These are phyloP conservation scores for Neocrepidodera transversa DNA, from an alignment of 2,888 invertebrate species.

Conservation along the genomic window DNA sequence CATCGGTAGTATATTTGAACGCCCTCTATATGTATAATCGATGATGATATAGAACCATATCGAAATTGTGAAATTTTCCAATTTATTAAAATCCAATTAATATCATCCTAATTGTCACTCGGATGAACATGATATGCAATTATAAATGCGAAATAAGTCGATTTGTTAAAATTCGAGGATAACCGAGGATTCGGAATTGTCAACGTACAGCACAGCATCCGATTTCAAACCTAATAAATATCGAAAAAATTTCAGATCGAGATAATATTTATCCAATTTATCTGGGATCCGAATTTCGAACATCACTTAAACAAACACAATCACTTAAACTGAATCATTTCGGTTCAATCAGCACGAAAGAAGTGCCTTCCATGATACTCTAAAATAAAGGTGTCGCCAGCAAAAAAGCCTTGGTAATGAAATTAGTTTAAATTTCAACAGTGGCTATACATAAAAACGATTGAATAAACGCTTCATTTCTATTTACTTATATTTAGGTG, in stretches of 20 bases:
- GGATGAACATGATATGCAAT: too few relatives aligned
- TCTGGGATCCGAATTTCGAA: constrained; percentile 28
- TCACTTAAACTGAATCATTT: constrained; percentile 34
- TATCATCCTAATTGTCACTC: too few relatives aligned
- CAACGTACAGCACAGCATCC: constrained; percentile 7
- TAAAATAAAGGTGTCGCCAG: constrained; percentile 28
- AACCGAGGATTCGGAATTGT: background rate
- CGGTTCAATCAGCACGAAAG: constrained; percentile 35
- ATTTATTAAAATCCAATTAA: too few relatives aligned
- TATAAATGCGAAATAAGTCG: background rate
- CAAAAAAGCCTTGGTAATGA: constrained; percentile 28
- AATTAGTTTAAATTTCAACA: constrained; percentile 28
- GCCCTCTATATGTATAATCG: too few relatives aligned
- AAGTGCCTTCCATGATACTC: constrained; percentile 33
- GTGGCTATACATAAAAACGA: constrained; percentile 3
- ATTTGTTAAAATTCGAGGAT: background rate
- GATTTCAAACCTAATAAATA: constrained; percentile 25
- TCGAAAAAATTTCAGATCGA: constrained; percentile 25
- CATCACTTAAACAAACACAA: constrained; percentile 36
- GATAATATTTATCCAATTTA: constrained; percentile 31
- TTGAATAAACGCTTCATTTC: background rate
- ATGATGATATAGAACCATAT: too few relatives aligned
- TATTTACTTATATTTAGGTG: background rate
- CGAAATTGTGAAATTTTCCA: too few relatives aligned
- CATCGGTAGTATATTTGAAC: too few relatives aligned